Conservation (phyloP, 2,888 invertebrate genomes). For the Chironomus tentans region DNA sequence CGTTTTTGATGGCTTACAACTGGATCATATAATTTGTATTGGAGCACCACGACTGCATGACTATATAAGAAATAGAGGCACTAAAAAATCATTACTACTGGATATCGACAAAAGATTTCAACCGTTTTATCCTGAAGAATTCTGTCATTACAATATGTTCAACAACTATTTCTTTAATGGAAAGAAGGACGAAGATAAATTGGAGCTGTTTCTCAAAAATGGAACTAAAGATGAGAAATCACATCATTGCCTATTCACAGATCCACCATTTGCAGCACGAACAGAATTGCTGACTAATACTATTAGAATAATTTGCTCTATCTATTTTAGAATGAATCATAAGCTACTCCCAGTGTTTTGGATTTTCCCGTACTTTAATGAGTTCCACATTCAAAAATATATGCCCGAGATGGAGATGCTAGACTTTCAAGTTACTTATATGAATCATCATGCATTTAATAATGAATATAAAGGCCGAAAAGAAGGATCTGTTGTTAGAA, state of each 20-base stretch:
- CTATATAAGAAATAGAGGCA: slow-evolving; percentile 41
- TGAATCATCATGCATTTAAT: slow-evolving; percentile 37
- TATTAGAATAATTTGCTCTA: slow-evolving; percentile 49
- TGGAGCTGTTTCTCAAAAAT: slow-evolving; percentile 53
- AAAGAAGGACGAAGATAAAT: slow-evolving; percentile 47
- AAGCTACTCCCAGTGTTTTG: slow-evolving; percentile 58
- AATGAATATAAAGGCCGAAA: slow-evolving; percentile 53
- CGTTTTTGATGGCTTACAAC: slow-evolving; percentile 51
- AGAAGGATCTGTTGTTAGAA: slow-evolving; percentile 73
- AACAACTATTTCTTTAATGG: slow-evolving; percentile 76
- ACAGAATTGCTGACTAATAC: slow-evolving; percentile 72
- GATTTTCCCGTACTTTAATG: slow-evolving; percentile 87
- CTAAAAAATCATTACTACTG: slow-evolving; percentile 56
- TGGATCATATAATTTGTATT: slow-evolving; percentile 69
- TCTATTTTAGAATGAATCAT: slow-evolving; percentile 47
- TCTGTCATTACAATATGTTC: slow-evolving; percentile 81
- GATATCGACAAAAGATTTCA: slow-evolving; percentile 72
- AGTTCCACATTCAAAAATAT: slow-evolving; percentile 58
- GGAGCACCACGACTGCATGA: slow-evolving; percentile 79
- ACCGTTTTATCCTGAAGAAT: slow-evolving; percentile 55
- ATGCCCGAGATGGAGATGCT: slow-evolving; percentile 67
- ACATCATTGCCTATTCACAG: slow-evolving; percentile 54
- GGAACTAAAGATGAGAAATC: slow-evolving; percentile 41
- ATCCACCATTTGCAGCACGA: slow-evolving; percentile 88
- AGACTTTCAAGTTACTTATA: slow-evolving; percentile 74